Conservation (phyloP, 2,113 vertebrate species). For the Varanus salvator region DNA sequence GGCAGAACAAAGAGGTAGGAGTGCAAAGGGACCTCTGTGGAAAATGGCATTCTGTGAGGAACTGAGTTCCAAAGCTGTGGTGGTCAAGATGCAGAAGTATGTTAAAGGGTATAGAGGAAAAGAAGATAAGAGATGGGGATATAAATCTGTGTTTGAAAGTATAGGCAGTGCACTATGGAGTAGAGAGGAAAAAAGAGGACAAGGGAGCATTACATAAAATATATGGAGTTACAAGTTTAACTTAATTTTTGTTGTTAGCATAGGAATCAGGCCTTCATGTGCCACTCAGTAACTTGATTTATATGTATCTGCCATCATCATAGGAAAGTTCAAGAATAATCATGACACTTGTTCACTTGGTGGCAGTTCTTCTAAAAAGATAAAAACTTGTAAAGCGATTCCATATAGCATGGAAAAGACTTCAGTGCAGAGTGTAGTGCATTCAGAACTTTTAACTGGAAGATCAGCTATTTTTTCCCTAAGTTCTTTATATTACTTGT, state of each 20-base stretch:
- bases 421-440: conserved; percentile 18
- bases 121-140: not conserved
- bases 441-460: not conserved
- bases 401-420: conserved; percentile 3
- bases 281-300: not conserved
- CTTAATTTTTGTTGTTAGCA: not conserved
- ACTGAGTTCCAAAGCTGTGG: not conserved
- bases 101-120: not conserved
- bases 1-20: not conserved
- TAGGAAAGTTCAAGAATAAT: conserved; percentile 18
- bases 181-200: not conserved
- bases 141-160: not conserved
- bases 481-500: not conserved
- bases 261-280: not conserved
- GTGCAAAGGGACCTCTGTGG: not conserved
- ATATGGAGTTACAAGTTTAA: not conserved
- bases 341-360: conserved; percentile 23
- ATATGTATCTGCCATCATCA: not conserved
- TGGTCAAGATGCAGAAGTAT: not conserved
- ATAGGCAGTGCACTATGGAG: not conserved
- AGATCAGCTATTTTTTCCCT: not conserved
- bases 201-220: not conserved
- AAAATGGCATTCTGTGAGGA: not conserved
- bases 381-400: conserved; percentile 40
- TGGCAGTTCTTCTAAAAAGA: conserved; percentile 26